A percentile compares a stretch with the other conserved stretches of the same genome.
phyloP scores from a whole-genome alignment of 1,140 invertebrate genomes.

The Teleopsis dalmanni region DNA sequence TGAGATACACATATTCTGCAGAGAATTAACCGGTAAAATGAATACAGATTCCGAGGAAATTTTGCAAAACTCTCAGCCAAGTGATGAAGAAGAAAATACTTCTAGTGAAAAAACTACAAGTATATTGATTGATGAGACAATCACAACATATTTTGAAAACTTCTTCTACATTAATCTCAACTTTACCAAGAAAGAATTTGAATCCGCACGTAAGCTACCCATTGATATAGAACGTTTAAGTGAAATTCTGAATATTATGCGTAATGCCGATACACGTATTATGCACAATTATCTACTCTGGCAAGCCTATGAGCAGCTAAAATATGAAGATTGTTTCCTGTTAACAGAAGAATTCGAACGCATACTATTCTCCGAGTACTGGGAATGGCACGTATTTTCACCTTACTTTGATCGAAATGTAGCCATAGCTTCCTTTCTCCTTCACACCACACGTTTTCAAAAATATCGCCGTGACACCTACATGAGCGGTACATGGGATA shows the following conservation, averaged over 20 bases:
- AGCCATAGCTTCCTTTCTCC: conserved; percentile 29
- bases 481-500: conserved; percentile 23
- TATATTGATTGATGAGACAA: conserved; percentile 1
- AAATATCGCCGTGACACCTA: conserved; percentile 17
- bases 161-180: conserved; percentile 23
- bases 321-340: conserved; percentile 26
- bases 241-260: conserved; percentile 16
- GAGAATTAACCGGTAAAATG: conserved; percentile 27
- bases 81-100: neutral
- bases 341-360: conserved; percentile 29
- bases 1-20: conserved; percentile 28
- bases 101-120: neutral
- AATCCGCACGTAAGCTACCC: conserved; percentile 21
- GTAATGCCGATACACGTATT: conserved; percentile 28
- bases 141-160: too few species aligned
- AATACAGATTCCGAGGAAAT: neutral
- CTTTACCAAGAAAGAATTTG: conserved; percentile 21
- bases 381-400: conserved; percentile 30
- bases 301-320: conserved; percentile 21
- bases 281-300: conserved; percentile 33
- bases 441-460: conserved; percentile 36
- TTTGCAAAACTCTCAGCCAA: neutral
- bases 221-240: conserved; percentile 19
- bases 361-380: conserved; percentile 28
- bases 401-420: conserved; percentile 21